Base-by-base conservation (phyloP, 2,113 vertebrate species). In the Pelobates fuscus region DNA sequence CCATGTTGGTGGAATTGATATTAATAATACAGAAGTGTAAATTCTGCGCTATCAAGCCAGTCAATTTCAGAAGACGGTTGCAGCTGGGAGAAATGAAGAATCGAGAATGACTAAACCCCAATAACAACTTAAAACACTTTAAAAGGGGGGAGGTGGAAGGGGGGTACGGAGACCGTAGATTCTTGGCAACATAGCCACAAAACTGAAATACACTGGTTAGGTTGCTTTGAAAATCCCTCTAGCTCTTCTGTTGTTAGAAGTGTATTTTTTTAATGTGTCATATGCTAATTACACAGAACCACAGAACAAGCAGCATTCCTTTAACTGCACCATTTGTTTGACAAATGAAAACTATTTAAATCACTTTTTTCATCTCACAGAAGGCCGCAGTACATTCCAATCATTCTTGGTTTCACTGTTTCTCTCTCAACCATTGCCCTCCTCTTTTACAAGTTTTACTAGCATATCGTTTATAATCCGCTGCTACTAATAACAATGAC, bases 271-370 rank as follows among this genome's bases (percentile, higher is more conserved):
- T 3, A 20, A 11, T 57, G 20, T 10, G 5, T 30, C 20, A 25
- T 21, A n/a, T 21, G 14, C 4, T 70, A 46, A 70, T 5, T 24
- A 54, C 32, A 26, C 21, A 59, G 57, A 32, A 57, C 12, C n/a
- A n/a, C n/a, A n/a, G 12, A 30, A 18, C 8, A 4, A 20, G 27
- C 24, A 23, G 10, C 23, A 57, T 74, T 74, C 49, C 32, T 37
- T 37, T 37, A 37, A 37, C 52, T 41, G 62, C 52, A 65, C 20
- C 49, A 43, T 66, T 74, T 65, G 25, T 46, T 58, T 66, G 46
- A 44, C 49, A 74, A 61, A 62, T 62, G 69, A 30, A 74, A 58
- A 74, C 26, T 63, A 72, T 72, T 72, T 25, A 60, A 46, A 70
- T 60, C 46, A 72, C 23, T 41, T 73, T 65, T n/a, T 65, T 73